Conservation (phyloP, 2,113 vertebrate species). For the Brachypodius melanocephalos region DNA sequence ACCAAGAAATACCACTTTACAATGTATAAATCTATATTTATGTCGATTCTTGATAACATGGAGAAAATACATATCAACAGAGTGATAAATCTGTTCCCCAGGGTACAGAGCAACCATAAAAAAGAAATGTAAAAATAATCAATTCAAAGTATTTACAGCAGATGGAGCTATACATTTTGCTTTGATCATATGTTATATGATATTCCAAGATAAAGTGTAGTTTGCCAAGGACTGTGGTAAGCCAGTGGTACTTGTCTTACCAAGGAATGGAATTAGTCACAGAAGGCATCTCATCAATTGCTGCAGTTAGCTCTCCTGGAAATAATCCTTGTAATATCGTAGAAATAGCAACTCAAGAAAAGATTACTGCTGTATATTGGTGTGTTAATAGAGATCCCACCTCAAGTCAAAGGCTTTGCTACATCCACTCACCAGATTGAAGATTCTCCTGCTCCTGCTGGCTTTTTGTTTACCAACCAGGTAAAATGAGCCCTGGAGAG, state of each 20-base stretch:
- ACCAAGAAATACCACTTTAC: neutral
- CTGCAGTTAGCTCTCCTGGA: neutral
- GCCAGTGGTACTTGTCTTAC: neutral
- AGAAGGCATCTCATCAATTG: neutral
- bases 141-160: slow-evolving; percentile 57
- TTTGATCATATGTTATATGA: neutral
- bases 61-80: neutral
- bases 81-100: neutral
- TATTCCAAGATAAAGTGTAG: neutral
- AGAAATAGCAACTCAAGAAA: neutral
- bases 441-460: neutral
- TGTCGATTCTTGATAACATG: neutral
- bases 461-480: neutral
- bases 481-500: neutral
- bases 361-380: neutral
- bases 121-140: neutral
- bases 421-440: neutral
- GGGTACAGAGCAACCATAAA: neutral
- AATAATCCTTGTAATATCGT: neutral
- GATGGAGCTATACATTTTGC: slow-evolving; percentile 66
- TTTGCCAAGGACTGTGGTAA: neutral
- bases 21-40: neutral
- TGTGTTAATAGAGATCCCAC: neutral
- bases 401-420: neutral
- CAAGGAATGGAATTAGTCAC: neutral